phyloP scores from a whole-genome alignment of 2,888 invertebrate genomes.

The Vandiemenella viatica region DNA sequence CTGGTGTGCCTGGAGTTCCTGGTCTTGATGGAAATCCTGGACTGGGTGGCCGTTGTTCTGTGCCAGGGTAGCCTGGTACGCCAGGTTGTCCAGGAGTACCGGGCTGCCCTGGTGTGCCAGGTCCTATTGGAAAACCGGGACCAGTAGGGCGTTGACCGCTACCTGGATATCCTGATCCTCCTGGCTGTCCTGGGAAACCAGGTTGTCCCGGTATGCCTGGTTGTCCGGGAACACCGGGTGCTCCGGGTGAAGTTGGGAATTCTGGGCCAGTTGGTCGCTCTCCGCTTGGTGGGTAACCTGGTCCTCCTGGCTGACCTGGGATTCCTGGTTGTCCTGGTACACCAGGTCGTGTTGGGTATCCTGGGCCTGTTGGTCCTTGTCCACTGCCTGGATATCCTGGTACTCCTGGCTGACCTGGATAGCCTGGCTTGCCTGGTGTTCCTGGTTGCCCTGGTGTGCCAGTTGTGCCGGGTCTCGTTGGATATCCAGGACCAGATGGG shows the following conservation, averaged over 20 bases:
- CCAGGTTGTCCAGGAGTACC: too few species aligned
- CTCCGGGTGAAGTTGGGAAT: too few species aligned
- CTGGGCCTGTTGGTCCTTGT: slow-evolving; percentile 23
- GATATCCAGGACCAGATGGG: slow-evolving; percentile 22
- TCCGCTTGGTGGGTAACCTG: too few species aligned
- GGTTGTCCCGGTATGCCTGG: slow-evolving; percentile 12
- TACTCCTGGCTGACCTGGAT: slow-evolving; percentile 19
- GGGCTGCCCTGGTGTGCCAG: slow-evolving; percentile 20
- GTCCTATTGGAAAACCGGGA: slow-evolving; percentile 11
- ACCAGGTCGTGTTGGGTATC: too few species aligned
- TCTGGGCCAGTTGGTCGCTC: too few species aligned
- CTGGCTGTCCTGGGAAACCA: slow-evolving; percentile 23
- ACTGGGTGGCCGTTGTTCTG: too few species aligned
- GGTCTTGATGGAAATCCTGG: slow-evolving; percentile 18
- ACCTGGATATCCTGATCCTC: slow-evolving; percentile 14
- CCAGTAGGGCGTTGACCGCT: slow-evolving; percentile 24
- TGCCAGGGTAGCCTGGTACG: too few species aligned
- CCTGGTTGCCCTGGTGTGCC: slow-evolving; percentile 24
- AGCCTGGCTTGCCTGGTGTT: slow-evolving; percentile 15
- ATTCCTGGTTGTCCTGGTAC: too few species aligned
- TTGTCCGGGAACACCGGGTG: too few species aligned
- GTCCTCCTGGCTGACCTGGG: too few species aligned
- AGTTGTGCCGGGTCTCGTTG: slow-evolving; percentile 19
- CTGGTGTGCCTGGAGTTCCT: slow-evolving; percentile 23
- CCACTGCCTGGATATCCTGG: too few species aligned